Conservation (phyloP, 2,797 vertebrate species). For the Ceryle rudis region DNA sequence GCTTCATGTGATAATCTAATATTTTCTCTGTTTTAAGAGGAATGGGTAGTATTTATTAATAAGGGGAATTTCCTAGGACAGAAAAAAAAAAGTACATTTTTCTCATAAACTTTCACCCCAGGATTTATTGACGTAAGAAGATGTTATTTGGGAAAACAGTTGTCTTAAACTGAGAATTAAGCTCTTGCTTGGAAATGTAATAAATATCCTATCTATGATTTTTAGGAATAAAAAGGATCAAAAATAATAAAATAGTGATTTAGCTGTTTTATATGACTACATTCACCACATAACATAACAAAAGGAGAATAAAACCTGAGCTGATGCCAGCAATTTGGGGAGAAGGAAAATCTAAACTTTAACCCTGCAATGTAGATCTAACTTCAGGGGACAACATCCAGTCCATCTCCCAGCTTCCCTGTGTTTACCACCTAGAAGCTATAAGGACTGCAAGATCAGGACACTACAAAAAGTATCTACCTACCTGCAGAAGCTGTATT, state of each 20-base stretch:
- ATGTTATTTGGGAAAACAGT: background rate
- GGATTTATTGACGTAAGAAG: background rate
- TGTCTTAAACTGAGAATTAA: background rate
- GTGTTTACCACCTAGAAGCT: background rate
- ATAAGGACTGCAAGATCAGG: background rate
- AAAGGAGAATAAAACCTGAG: background rate
- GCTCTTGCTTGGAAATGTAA: background rate
- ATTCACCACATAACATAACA: background rate
- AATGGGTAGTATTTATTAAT: background rate
- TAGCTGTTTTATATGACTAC: background rate
- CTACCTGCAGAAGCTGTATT: background rate
- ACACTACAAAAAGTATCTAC: background rate
- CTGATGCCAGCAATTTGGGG: background rate
- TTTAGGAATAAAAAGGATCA: background rate
- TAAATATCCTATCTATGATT: background rate
- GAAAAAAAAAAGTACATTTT: accelerated
- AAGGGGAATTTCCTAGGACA: background rate
- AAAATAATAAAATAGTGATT: background rate
- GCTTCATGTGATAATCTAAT: background rate
- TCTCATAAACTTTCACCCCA: background rate
- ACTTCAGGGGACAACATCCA: background rate
- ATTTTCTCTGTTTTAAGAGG: background rate
- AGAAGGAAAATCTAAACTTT: background rate
- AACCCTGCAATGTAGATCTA: background rate
- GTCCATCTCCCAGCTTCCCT: background rate